Percentiles rank a stretch among this genome's conserved stretches.
Evolutionary conservation across 2,113 vertebrate species (phyloP).

Genomic region (Ammodytes marinus): DNA sequence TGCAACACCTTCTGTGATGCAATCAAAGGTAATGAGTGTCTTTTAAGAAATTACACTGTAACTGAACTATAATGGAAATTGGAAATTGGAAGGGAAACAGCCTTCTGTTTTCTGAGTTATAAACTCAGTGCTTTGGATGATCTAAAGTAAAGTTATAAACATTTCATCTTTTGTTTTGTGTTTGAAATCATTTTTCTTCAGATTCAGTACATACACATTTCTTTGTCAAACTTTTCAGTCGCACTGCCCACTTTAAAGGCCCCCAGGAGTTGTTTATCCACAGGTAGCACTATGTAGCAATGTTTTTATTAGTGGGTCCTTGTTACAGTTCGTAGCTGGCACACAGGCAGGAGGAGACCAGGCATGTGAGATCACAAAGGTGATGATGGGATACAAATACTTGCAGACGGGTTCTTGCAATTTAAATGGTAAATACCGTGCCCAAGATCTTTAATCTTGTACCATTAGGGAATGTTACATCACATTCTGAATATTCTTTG

Average conservation of each 20-base stretch:
- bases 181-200: not conserved
- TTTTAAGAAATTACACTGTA: slow-evolving; percentile 8
- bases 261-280: not conserved
- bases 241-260: not conserved
- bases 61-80: slow-evolving; percentile 17
- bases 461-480: not conserved
- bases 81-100: not conserved
- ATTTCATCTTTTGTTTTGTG: not conserved
- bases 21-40: slow-evolving; percentile 28
- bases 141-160: slow-evolving; percentile 8
- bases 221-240: slow-evolving; percentile 1
- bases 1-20: slow-evolving; percentile 18
- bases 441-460: not conserved
- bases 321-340: not conserved
- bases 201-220: not conserved
- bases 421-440: not conserved
- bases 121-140: not conserved
- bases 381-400: slow-evolving; percentile 1
- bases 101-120: not conserved
- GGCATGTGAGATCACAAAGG: not conserved
- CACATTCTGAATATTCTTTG: not conserved
- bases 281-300: not conserved
- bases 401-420: not conserved
- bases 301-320: not conserved
- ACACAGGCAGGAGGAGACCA: not conserved